These are phyloP conservation scores for Tryphoninae sp. DNA, from an alignment of 2,888 invertebrate genomes.

Conservation along the genomic window DNA sequence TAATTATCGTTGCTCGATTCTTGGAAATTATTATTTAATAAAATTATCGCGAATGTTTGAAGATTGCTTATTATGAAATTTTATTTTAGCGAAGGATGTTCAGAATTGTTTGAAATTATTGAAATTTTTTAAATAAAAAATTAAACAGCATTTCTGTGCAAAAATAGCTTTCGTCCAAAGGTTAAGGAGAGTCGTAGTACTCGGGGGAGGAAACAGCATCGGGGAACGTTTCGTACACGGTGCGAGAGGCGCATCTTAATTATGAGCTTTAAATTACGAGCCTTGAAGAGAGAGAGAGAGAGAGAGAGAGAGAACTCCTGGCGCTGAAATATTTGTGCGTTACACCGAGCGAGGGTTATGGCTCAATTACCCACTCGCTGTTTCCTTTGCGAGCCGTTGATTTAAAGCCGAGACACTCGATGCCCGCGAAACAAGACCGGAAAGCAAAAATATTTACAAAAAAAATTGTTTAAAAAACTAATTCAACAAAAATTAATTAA, in stretches of 20 bases:
- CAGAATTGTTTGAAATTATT: not conserved
- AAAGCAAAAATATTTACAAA: constrained; percentile 23
- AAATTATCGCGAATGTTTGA: not conserved
- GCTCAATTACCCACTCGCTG: constrained; percentile 79
- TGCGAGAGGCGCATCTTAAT: constrained; percentile 74
- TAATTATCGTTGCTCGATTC: not conserved
- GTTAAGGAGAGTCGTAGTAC: constrained; percentile 9
- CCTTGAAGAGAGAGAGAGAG: not conserved
- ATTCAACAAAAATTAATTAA: not conserved
- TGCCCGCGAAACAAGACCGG: constrained; percentile 36
- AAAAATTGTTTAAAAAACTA: not conserved
- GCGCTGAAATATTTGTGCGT: constrained; percentile 78
- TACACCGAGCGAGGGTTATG: constrained; percentile 73
- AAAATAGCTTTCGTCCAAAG: not conserved
- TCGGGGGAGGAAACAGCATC: constrained; percentile 22
- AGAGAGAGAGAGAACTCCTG: constrained; percentile 66
- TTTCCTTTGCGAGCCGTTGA: constrained; percentile 77
- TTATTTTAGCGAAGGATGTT: no score
- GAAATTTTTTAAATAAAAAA: no score
- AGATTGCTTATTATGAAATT: no score
- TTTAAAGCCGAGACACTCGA: constrained; percentile 69
- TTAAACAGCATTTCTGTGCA: no score
- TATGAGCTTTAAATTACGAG: constrained; percentile 78
- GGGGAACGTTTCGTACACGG: constrained; percentile 16
- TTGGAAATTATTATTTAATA: not conserved